phyloP scores from a whole-genome alignment of 2,888 invertebrate genomes.

The Campoletis raptor region DNA sequence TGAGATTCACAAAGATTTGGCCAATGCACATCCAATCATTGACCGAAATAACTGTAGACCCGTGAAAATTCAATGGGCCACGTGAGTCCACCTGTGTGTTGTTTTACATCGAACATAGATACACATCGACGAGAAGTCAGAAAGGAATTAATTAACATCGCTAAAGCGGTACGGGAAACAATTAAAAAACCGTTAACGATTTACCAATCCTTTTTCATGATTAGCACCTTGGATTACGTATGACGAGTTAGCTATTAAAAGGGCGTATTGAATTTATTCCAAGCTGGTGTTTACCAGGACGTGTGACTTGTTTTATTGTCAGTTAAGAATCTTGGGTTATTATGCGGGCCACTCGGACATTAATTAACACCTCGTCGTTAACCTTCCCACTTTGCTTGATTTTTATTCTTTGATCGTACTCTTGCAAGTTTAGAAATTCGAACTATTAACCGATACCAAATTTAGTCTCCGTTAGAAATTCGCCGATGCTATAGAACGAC shows the following conservation, averaged over 20 bases:
- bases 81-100: conserved; percentile 15
- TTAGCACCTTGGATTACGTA: conserved; percentile 42
- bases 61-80: conserved; percentile 70
- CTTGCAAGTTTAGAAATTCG: conserved; percentile 10
- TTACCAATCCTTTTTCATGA: conserved; percentile 48
- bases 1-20: neutral
- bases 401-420: neutral
- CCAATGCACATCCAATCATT: conserved; percentile 52
- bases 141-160: conserved; percentile 61
- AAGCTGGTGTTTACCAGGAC: neutral
- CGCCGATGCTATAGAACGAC: neutral
- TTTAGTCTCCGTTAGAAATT: conserved; percentile 18
- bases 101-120: conserved; percentile 8
- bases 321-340: conserved; percentile 40
- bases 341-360: conserved; percentile 7
- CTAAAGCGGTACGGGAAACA: conserved; percentile 37
- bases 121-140: conserved; percentile 5
- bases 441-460: conserved; percentile 26
- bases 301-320: neutral
- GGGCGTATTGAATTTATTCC: conserved; percentile 13
- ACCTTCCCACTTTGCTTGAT: conserved; percentile 6
- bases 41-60: conserved; percentile 69
- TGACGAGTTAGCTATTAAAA: neutral
- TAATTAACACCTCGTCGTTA: conserved; percentile 38
- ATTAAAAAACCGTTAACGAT: conserved; percentile 65